Evolutionary conservation across 2,113 vertebrate species (phyloP).

Genomic region (Heteronetta atricapilla): DNA sequence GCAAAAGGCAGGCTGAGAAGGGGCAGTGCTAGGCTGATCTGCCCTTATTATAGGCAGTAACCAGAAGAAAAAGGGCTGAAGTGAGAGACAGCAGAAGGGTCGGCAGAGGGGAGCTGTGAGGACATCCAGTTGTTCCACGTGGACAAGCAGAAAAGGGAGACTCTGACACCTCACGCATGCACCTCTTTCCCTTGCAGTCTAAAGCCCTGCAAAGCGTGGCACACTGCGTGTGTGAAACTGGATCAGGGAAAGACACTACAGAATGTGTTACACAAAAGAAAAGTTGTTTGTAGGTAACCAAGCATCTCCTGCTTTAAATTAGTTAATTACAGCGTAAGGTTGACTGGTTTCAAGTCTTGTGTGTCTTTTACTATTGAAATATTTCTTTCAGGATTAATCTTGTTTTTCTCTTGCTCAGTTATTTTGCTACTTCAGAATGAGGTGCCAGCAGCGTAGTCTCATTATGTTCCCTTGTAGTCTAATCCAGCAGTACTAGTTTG

Average conservation of each 20-base stretch:
- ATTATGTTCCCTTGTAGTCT: neutral
- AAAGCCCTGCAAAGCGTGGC: neutral
- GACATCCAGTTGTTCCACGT: neutral
- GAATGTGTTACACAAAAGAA: neutral
- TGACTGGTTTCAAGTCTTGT: neutral
- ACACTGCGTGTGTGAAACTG: neutral
- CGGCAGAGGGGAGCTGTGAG: neutral
- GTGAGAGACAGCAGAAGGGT: neutral
- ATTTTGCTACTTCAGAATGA: neutral
- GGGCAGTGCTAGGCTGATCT: neutral
- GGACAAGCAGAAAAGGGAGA: neutral
- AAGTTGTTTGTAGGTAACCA: neutral
- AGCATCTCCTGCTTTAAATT: neutral
- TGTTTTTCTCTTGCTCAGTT: neutral
- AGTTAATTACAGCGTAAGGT: neutral
- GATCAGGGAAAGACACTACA: neutral
- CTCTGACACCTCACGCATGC: neutral
- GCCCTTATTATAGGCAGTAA: neutral
- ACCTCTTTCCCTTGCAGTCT: neutral
- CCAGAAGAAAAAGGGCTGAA: neutral
- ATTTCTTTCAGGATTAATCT: neutral
- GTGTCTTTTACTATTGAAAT: neutral
- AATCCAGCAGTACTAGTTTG: neutral
- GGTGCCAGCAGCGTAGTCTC: neutral
- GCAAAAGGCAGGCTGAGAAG: neutral